These are phyloP conservation scores for Drosophila mauritiana DNA, from an alignment of 1,140 invertebrate genomes.

Conservation along the genomic window DNA sequence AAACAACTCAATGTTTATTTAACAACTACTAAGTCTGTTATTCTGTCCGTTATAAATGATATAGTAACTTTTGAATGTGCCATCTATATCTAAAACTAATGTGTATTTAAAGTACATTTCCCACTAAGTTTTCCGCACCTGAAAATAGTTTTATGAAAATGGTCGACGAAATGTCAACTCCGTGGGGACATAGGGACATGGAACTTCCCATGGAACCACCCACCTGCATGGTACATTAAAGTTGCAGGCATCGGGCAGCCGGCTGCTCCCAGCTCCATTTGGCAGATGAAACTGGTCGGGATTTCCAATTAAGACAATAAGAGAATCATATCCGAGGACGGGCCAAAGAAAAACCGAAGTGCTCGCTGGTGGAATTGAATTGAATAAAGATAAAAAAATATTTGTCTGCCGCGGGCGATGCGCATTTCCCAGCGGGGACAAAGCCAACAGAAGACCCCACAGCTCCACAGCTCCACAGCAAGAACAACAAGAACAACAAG, in stretches of 20 bases:
- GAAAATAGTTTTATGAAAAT: neutral
- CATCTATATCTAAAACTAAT: too few species aligned
- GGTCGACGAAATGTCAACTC: slow-evolving; percentile 13
- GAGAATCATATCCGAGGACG: slow-evolving; percentile 30
- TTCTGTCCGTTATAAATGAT: too few species aligned
- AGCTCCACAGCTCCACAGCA: slow-evolving; percentile 19
- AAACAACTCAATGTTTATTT: too few species aligned
- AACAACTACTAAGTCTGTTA: too few species aligned
- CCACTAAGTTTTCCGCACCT: too few species aligned
- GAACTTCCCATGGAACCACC: neutral
- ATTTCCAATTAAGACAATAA: slow-evolving; percentile 52
- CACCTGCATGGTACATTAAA: slow-evolving; percentile 25
- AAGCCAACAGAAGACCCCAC: slow-evolving; percentile 52
- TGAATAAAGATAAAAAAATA: slow-evolving; percentile 62
- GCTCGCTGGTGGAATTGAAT: slow-evolving; percentile 48
- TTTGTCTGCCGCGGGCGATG: slow-evolving; percentile 70
- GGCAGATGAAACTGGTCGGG: slow-evolving; percentile 32
- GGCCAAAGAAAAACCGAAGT: slow-evolving; percentile 34
- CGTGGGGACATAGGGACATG: neutral
- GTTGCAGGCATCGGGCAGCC: neutral
- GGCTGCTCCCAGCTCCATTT: slow-evolving; percentile 24
- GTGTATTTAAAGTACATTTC: too few species aligned
- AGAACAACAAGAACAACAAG: slow-evolving; percentile 15
- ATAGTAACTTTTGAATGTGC: too few species aligned
- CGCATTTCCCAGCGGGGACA: slow-evolving; percentile 73